These are phyloP conservation scores for Falco concolor DNA, from an alignment of 2,797 vertebrate species.

Conservation along the genomic window DNA sequence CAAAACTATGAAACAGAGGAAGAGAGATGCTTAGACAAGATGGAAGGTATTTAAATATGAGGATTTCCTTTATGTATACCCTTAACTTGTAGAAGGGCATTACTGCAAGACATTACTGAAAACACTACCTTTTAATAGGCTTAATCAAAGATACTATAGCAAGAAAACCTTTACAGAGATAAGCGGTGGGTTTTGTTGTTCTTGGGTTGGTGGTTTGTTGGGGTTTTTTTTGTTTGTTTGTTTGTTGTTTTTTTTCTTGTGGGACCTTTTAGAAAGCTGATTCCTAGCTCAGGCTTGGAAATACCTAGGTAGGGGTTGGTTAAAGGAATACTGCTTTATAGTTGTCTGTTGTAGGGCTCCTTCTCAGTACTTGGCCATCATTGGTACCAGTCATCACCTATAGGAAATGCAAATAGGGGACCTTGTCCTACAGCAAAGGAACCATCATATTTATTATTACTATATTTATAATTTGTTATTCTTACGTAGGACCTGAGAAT, in stretches of 20 bases:
- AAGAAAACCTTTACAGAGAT: neutral
- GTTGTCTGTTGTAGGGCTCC: neutral
- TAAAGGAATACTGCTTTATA: neutral
- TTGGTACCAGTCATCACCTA: neutral
- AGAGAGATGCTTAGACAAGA: neutral
- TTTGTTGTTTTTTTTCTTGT: neutral
- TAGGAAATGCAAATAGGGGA: neutral
- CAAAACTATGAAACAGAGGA: neutral
- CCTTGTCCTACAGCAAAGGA: neutral
- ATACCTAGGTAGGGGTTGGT: neutral
- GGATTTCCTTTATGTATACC: neutral
- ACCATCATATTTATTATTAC: rapidly evolving
- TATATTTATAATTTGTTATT: neutral
- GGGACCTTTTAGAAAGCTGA: neutral
- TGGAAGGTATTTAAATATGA: neutral
- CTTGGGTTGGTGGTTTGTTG: neutral
- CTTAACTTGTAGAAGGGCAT: neutral
- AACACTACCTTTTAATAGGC: neutral
- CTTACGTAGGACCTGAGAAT: neutral
- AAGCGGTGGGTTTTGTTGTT: neutral
- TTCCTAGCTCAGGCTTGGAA: neutral
- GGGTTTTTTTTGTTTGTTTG: neutral
- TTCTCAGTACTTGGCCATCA: neutral
- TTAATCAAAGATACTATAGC: neutral
- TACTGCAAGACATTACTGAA: neutral